Percentiles rank a stretch among this genome's conserved stretches.
Conservation (phyloP, 2,888 invertebrate species). For the Toxonevra muliebris region DNA sequence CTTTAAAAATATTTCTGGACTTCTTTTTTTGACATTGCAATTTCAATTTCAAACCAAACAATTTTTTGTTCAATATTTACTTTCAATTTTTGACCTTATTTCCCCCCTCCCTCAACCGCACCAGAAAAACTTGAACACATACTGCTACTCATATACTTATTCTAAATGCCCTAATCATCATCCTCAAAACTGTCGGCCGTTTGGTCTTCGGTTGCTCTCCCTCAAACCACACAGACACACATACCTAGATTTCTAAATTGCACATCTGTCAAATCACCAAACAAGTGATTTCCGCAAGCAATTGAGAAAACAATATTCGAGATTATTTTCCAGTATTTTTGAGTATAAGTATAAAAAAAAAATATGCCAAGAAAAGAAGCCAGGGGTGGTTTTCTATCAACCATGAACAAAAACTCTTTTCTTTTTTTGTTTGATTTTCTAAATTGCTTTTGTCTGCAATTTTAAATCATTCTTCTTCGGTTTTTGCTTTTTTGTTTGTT, state of each 20-base stretch:
- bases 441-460: background rate
- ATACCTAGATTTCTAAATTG: conserved; percentile 46
- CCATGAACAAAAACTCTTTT: background rate
- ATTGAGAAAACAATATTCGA: too few species aligned
- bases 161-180: background rate
- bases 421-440: background rate
- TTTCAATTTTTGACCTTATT: background rate
- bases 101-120: background rate
- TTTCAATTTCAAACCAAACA: background rate
- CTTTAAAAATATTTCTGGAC: background rate
- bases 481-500: background rate
- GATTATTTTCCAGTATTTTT: conserved; percentile 37
- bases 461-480: too few species aligned
- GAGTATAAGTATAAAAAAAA: too few species aligned
- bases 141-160: background rate
- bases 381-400: background rate
- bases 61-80: background rate
- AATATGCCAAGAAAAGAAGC: too few species aligned
- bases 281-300: conserved; percentile 59
- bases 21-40: background rate
- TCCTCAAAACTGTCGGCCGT: background rate
- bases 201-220: background rate
- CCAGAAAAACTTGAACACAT: background rate
- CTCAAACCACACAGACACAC: too few species aligned
- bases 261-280: conserved; percentile 58